phyloP scores from a whole-genome alignment of 2,888 invertebrate genomes.

The Volucella zonaria region DNA sequence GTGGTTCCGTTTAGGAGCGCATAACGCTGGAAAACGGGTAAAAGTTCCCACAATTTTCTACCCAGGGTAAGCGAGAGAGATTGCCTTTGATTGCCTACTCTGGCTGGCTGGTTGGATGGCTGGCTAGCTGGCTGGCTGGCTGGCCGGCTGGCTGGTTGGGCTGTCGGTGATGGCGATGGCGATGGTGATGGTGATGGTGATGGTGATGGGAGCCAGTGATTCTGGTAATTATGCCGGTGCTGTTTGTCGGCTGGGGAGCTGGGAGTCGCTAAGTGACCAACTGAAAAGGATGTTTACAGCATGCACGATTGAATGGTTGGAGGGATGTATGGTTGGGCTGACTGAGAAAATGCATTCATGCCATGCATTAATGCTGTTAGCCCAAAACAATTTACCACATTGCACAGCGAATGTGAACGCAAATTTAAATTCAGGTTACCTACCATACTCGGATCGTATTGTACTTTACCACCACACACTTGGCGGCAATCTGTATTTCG shows the following conservation, averaged over 20 bases:
- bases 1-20: conserved; percentile 53
- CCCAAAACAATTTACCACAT: conserved; percentile 72
- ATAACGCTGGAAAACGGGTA: conserved; percentile 35
- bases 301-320: conserved; percentile 27
- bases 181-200: conserved; percentile 39
- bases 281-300: conserved; percentile 36
- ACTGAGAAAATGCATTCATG: conserved; percentile 24
- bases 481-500: conserved; percentile 55
- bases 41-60: conserved; percentile 73
- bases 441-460: too few relatives aligned
- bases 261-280: conserved; percentile 71
- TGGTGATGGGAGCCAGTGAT: conserved; percentile 72
- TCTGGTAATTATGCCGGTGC: conserved; percentile 72
- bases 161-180: background rate
- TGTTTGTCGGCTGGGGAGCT: conserved; percentile 67
- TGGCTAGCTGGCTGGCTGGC: too few relatives aligned
- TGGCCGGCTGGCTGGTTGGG: conserved; percentile 29
- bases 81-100: conserved; percentile 73
- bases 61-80: conserved; percentile 52
- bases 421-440: conserved; percentile 71
- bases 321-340: background rate
- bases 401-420: conserved; percentile 59
- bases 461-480: conserved; percentile 23
- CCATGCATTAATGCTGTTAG: conserved; percentile 48
- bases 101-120: conserved; percentile 28